Base-by-base conservation (phyloP, 2,888 invertebrate species). In the Luperina testacea region DNA sequence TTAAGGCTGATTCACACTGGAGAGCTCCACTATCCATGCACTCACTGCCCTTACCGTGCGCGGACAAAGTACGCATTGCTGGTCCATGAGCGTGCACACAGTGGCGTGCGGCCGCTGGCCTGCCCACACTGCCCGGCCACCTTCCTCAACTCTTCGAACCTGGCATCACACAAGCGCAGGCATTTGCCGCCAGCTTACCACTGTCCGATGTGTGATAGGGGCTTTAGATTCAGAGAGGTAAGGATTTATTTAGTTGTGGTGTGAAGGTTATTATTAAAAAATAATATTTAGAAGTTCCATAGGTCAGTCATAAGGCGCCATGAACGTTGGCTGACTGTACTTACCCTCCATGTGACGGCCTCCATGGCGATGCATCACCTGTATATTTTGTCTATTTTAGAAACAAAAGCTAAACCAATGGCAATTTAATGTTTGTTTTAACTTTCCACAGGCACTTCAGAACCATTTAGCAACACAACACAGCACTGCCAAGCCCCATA, bases 401-500 rank as follows among this genome's bases (percentile, higher is more conserved):
- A 24, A 67, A 53, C 15, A 69, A n/a, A n/a, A 53, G 5, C 6
- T n/a, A 17, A 71, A n/a, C n/a, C 53, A n/a, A 17, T 53, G 17
- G 1, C 42, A 42, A 42, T 42, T 42, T 42, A 42, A 42, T 7
- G 7, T 42, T 42, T 42, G 48, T 72, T 59, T 3, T 32, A 15
- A 53, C 17, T 32, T 80, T 83, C 8, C 81, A 24, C 87, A 93
- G 93, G 87, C 86, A 7, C 83, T 93, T 11, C 75, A 85, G 38
- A 92, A 92, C 74, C 93, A 93, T 80, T 82, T 91, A 68, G 91
- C 91, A 15, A 88, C 91, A 3, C 90, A 90, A 57, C 93, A 93
- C 80, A 91, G 90, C 75, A 90, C 86, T 61, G 91, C 88, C 8
- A 92, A 90, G 68, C 90, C 92, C 1, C 90, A 89, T 76, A 81